A percentile compares a stretch with the other conserved stretches of the same genome.
Conservation (phyloP, 1,140 invertebrate genomes). For the Sweltsa coloradensis region DNA sequence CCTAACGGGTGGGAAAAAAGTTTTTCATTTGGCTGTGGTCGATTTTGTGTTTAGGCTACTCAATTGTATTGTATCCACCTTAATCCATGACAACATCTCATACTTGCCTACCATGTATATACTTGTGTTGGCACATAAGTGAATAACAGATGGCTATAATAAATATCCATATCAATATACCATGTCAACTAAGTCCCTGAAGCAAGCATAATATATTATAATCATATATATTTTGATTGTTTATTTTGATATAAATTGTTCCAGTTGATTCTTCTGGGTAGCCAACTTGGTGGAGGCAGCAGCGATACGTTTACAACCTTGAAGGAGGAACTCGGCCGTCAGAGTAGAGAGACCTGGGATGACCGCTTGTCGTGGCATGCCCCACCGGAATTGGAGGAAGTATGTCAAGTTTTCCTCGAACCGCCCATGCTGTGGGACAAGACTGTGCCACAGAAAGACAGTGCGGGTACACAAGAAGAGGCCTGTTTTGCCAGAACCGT, state of each 20-base stretch:
- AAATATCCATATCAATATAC: neutral
- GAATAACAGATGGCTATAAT: neutral
- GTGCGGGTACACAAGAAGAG: no score
- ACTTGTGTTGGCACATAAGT: no score
- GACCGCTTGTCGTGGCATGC: conserved; percentile 11
- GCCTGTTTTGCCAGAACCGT: no score
- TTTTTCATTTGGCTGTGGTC: no score
- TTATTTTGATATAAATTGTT: neutral
- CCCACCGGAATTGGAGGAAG: conserved; percentile 1
- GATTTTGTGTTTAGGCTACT: neutral
- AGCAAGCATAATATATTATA: neutral
- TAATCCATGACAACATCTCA: neutral
- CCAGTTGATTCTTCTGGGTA: no score
- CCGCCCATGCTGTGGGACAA: neutral
- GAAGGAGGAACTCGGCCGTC: neutral
- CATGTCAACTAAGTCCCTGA: neutral
- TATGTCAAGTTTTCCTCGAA: neutral
- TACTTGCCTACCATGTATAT: neutral
- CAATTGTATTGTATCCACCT: neutral
- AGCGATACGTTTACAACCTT: neutral
- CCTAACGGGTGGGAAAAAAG: no score
- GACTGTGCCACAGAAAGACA: no score
- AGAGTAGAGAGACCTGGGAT: conserved; percentile 3
- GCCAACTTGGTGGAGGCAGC: neutral
- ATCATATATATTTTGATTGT: neutral